Percentiles rank a stretch among this genome's conserved stretches.
Conservation (phyloP, 1,140 invertebrate genomes). For the Eupristina koningsbergeri region DNA sequence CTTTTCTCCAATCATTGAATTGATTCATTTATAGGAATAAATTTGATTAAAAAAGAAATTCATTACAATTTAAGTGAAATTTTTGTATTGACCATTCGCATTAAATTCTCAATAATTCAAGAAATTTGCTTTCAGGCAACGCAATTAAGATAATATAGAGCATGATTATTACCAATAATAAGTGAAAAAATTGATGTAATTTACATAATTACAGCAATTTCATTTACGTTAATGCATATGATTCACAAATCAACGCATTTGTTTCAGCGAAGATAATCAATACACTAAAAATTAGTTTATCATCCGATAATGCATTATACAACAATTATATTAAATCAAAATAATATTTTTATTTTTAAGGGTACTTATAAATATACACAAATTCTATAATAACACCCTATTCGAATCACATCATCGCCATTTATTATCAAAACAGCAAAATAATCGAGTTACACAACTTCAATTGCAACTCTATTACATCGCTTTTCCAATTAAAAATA, state of each 20-base stretch:
- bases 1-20: too few relatives aligned
- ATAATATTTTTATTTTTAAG: neutral
- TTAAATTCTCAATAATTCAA: neutral
- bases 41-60: neutral
- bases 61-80: neutral
- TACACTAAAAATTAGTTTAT: neutral
- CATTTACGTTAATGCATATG: neutral
- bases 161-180: conserved; percentile 6
- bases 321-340: neutral
- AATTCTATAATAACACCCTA: neutral
- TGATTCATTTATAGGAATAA: neutral
- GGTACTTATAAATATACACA: neutral
- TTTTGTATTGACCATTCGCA: neutral
- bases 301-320: neutral
- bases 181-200: neutral
- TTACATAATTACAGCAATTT: neutral
- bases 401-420: neutral
- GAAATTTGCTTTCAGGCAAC: neutral
- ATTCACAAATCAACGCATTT: neutral
- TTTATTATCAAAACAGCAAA: neutral
- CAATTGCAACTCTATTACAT: conserved; percentile 1
- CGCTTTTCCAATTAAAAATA: conserved; percentile 23
- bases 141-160: neutral
- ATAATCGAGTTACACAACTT: neutral
- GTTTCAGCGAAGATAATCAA: neutral